phyloP scores from a whole-genome alignment of 2,797 vertebrate species.

The Rousettus madagascariensis region DNA sequence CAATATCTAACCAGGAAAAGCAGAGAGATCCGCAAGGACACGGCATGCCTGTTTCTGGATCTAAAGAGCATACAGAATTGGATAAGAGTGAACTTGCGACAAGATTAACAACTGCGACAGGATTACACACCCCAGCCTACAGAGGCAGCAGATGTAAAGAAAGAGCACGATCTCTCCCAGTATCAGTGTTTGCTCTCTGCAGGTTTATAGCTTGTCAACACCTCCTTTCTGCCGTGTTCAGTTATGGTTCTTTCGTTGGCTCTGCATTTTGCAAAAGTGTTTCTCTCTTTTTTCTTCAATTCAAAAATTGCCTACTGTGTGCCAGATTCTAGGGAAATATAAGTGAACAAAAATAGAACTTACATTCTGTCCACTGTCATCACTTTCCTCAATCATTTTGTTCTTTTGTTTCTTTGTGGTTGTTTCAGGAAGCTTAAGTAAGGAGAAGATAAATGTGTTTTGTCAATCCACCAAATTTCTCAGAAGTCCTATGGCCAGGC shows the following conservation, averaged over 20 bases:
- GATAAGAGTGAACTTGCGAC: constrained; percentile 5
- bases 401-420: not conserved
- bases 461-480: not conserved
- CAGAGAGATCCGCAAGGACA: not conserved
- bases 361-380: not conserved
- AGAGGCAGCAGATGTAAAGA: not conserved
- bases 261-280: not conserved
- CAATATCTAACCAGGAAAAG: not conserved
- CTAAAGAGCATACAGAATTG: constrained; percentile 47
- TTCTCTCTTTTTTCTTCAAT: not conserved
- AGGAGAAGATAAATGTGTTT: not conserved
- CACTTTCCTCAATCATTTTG: not conserved
- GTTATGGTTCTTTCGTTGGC: not conserved
- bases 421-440: not conserved
- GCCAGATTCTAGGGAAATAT: not conserved
- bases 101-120: constrained; percentile 28
- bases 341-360: not conserved
- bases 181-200: not conserved
- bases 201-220: not conserved
- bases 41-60: constrained; percentile 34
- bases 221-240: not conserved
- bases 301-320: not conserved
- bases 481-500: not conserved
- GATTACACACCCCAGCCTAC: not conserved
- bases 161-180: not conserved